Evolutionary conservation across 64 coral and sea anemone genomes (phyloP).

Genomic region (Montipora foliosa): DNA sequence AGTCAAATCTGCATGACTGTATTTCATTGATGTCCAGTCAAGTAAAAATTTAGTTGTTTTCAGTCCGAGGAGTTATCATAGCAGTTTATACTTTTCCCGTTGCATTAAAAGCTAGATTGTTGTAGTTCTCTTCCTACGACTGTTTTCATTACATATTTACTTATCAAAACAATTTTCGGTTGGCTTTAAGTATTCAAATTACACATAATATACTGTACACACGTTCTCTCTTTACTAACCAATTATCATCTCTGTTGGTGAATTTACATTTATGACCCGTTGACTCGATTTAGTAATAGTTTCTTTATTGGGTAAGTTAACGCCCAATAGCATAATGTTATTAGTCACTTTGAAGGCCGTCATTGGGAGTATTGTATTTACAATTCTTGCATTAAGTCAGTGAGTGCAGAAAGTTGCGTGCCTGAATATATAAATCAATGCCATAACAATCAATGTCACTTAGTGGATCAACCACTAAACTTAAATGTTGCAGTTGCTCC

Average conservation of each 20-base stretch:
- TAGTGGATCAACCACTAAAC: constrained; percentile 12
- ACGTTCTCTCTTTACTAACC: not conserved
- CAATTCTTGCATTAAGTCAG: constrained; percentile 3
- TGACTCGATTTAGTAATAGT: not conserved
- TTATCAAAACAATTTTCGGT: not conserved
- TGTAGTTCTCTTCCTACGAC: constrained; percentile 2
- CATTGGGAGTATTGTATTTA: not conserved
- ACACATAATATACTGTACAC: not conserved
- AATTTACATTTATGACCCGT: constrained; percentile 14
- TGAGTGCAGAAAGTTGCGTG: constrained; percentile 11
- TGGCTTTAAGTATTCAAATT: not conserved
- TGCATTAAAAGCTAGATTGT: constrained; percentile 1
- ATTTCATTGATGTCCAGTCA: not conserved
- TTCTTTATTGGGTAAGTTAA: constrained; percentile 12
- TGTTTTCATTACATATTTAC: constrained; percentile 10
- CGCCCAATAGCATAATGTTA: not conserved
- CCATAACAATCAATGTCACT: constrained; percentile 30
- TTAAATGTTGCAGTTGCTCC: not conserved
- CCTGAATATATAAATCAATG: constrained; percentile 18
- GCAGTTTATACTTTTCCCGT: not conserved
- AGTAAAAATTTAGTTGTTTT: not conserved
- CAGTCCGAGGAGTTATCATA: not conserved
- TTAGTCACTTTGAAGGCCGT: not conserved
- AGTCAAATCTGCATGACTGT: not conserved
- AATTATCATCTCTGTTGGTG: not conserved